Evolutionary conservation across 2,113 vertebrate genomes (phyloP).

Genomic region (Chaetops frenatus): DNA sequence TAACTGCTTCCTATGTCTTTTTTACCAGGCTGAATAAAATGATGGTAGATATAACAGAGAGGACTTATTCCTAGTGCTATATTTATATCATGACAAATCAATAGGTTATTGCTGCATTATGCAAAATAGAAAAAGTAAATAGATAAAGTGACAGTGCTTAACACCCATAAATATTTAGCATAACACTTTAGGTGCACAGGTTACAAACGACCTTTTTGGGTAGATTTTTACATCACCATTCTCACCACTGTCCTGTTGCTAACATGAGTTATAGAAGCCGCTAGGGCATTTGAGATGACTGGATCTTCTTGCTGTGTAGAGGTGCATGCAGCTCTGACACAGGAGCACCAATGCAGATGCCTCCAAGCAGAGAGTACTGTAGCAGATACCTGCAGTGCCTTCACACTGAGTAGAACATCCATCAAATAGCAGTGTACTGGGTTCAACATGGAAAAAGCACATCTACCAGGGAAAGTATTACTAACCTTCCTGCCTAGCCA

Average conservation of each 20-base stretch:
- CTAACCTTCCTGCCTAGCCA: not conserved
- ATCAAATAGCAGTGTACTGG: not conserved
- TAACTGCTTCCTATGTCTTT: not conserved
- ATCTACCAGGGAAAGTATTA: not conserved
- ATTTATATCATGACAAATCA: not conserved
- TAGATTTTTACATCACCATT: not conserved
- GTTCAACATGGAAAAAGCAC: not conserved
- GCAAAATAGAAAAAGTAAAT: not conserved
- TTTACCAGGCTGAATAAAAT: not conserved
- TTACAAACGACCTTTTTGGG: not conserved
- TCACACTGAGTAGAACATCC: not conserved
- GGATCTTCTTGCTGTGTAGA: not conserved
- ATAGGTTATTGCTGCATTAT: not conserved
- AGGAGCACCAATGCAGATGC: not conserved
- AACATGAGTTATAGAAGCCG: not conserved
- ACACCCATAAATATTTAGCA: not conserved
- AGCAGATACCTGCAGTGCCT: not conserved
- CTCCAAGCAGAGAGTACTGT: not conserved
- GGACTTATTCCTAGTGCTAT: not conserved
- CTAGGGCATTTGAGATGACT: not conserved
- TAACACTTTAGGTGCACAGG: not conserved
- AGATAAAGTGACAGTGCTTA: not conserved
- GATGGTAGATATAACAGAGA: not conserved
- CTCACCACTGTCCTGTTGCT: not conserved
- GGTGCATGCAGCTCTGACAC: not conserved